Percentiles rank a stretch among this genome's conserved stretches.
These are phyloP conservation scores for Phenacoccus solenopsis DNA, from an alignment of 1,140 invertebrate genomes.

Conservation along the genomic window DNA sequence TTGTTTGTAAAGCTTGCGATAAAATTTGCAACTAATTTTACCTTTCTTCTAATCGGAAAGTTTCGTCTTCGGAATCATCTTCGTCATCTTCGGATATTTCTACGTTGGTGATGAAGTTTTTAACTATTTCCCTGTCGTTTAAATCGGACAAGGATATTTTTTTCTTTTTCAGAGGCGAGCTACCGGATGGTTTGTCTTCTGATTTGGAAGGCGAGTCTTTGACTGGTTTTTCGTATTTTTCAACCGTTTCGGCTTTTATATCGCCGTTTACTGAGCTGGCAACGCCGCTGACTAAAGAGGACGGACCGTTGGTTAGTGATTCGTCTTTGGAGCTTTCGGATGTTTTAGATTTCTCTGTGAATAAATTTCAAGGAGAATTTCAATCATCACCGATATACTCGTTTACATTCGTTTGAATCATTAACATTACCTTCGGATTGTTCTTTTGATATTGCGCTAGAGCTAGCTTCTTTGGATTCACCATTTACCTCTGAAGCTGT, in stretches of 20 bases:
- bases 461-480: neutral
- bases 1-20: neutral
- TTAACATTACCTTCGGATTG: neutral
- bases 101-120: neutral
- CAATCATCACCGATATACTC: no score
- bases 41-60: neutral
- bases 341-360: neutral
- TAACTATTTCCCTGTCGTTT: neutral
- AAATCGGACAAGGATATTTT: neutral
- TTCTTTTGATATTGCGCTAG: neutral
- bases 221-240: neutral
- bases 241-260: neutral
- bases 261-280: neutral
- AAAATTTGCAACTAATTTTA: neutral
- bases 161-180: neutral
- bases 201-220: neutral
- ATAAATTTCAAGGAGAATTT: no score
- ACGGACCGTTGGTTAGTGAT: neutral
- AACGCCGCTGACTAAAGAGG: neutral
- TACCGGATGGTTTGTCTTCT: neutral
- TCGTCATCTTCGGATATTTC: neutral
- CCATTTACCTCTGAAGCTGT: neutral
- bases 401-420: neutral
- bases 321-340: neutral
- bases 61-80: constrained; percentile 11